Conservation (phyloP, 2,113 vertebrate species). For the Triplophysa dalaica region DNA sequence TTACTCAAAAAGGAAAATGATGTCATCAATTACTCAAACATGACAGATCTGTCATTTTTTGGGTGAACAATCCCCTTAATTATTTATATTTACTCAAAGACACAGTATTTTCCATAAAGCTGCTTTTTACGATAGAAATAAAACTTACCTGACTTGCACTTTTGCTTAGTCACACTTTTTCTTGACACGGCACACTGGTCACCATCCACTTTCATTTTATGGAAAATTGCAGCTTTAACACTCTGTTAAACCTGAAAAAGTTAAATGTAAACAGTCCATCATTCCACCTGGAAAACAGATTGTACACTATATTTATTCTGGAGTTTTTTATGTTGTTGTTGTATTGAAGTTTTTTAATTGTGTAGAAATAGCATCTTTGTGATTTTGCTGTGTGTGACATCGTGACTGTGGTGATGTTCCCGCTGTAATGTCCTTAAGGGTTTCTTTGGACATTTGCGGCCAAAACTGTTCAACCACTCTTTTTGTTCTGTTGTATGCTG, state of each 20-base stretch:
- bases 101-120: too few relatives aligned
- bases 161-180: too few relatives aligned
- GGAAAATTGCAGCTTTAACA: neutral
- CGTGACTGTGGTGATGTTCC: conserved; percentile 50
- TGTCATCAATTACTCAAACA: too few relatives aligned
- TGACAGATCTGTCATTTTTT: too few relatives aligned
- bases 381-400: conserved; percentile 57
- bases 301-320: conserved; percentile 29
- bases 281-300: neutral
- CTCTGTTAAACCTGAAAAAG: too few relatives aligned
- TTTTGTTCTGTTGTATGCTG: neutral
- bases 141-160: too few relatives aligned
- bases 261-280: neutral
- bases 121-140: too few relatives aligned
- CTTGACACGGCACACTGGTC: neutral
- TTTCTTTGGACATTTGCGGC: neutral
- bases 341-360: conserved; percentile 36
- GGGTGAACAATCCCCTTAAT: too few relatives aligned
- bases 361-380: conserved; percentile 55
- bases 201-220: conserved; percentile 27
- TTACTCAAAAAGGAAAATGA: too few relatives aligned
- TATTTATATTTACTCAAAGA: too few relatives aligned
- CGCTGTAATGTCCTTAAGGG: neutral
- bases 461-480: neutral
- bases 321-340: conserved; percentile 36